Evolutionary conservation across 2,113 vertebrate species (phyloP), one percentile per base, ranked within the genome.

Genomic region (Empidonax alnorum): DNA sequence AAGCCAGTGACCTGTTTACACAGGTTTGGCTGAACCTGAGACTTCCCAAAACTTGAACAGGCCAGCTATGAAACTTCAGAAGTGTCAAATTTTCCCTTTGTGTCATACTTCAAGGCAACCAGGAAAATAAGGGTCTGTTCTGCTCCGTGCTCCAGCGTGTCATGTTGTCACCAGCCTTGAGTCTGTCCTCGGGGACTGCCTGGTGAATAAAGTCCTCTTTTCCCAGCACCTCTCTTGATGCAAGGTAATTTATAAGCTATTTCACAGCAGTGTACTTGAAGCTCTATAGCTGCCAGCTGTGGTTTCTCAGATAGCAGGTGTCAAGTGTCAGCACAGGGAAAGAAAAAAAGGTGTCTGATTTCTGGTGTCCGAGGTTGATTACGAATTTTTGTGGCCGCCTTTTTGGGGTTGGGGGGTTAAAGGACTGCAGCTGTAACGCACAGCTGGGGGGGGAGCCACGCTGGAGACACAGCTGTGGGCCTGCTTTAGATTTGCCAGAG

Each of bases 251-350:
- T n/a, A 68, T 66, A 66, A 92, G 91, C 87, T 25, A 1, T 89
- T 89, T 68, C n/a, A 1, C 94, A 81, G 91, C 73, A 19, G 76
- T 2, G 56, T 61, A 2, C 91, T 81, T 15, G 3, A 8, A 7
- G 83, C 90, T 84, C 75, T 3, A 10, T 9, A 31, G 80, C 89
- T 91, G 91, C 95, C 91, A 94, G 91, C 95, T 91, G 95, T 4
- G 74, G 52, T 84, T 75, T 30, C 94, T 91, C 84, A 21, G 68
- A 19, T 75, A 66, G 91, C 92, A 90, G 83, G 89, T 93, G 94
- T 66, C 93, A 83, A 65, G 76, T 79, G 81, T 71, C 95, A 37
- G 75, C 21, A 4, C 23, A 6, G 79, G 66, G 24, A 33, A 86
- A 83, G 46, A 47, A 49, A 41, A 41, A 50, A 39, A 77, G 67